Conservation (phyloP, 1,140 invertebrate species). For the Eumeta japonica region DNA sequence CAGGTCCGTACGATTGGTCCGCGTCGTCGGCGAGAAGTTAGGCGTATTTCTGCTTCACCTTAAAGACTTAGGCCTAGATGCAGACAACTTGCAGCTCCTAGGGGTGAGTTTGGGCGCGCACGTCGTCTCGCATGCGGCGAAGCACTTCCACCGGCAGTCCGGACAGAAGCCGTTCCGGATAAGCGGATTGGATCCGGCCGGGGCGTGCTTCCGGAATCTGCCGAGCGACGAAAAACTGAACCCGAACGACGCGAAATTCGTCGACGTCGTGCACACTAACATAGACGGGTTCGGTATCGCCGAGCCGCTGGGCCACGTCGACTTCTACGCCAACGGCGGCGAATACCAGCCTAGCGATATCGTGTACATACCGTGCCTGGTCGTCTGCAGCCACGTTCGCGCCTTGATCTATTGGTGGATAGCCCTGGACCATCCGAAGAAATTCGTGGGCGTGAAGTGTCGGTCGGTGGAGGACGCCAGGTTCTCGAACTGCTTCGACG, state of each 20-base stretch:
- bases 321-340: conserved; percentile 76
- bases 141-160: conserved; percentile 27
- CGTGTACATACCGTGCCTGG: conserved; percentile 33
- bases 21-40: conserved; percentile 30
- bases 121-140: conserved; percentile 24
- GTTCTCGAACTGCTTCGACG: conserved; percentile 31
- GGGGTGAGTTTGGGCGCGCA: conserved; percentile 40
- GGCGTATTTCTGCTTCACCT: conserved; percentile 37
- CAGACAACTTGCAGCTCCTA: conserved; percentile 33
- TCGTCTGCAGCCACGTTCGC: conserved; percentile 38
- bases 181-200: conserved; percentile 67
- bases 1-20: conserved; percentile 36
- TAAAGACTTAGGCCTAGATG: conserved; percentile 23
- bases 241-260: conserved; percentile 59
- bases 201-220: conserved; percentile 60
- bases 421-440: conserved; percentile 37
- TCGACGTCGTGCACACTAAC: conserved; percentile 69
- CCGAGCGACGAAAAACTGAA: conserved; percentile 54
- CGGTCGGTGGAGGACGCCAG: conserved; percentile 37
- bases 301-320: conserved; percentile 65
- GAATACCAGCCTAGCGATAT: conserved; percentile 62
- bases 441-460: conserved; percentile 36
- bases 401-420: conserved; percentile 40
- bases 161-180: conserved; percentile 56
- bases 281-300: conserved; percentile 69